These are phyloP conservation scores for Acronicta psi DNA, from an alignment of 2,888 invertebrate species.

Conservation along the genomic window DNA sequence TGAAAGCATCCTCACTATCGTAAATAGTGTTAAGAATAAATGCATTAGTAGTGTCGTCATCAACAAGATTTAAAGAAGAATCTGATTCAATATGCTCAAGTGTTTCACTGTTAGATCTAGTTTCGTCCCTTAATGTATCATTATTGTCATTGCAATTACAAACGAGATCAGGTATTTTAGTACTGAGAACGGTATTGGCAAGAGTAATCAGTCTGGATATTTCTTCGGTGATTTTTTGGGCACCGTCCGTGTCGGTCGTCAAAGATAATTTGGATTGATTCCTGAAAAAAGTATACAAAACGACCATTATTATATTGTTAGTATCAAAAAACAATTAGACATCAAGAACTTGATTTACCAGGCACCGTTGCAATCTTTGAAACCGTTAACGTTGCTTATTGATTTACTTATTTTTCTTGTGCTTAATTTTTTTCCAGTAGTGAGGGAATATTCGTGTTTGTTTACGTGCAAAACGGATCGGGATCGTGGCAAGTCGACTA, in stretches of 20 bases:
- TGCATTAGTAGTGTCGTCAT: constrained; percentile 66
- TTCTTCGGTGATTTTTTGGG: constrained; percentile 80
- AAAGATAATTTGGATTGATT: constrained; percentile 77
- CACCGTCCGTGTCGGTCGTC: constrained; percentile 73
- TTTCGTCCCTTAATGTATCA: constrained; percentile 55
- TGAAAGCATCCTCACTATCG: constrained; percentile 61
- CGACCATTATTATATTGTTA: neutral
- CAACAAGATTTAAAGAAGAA: constrained; percentile 64
- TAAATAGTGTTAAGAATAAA: constrained; percentile 65
- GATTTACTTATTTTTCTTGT: constrained; percentile 84
- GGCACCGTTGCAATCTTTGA: constrained; percentile 71
- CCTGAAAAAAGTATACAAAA: constrained; percentile 67
- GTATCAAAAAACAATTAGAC: neutral
- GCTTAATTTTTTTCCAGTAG: constrained; percentile 73
- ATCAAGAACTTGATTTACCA: constrained; percentile 68
- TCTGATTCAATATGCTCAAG: constrained; percentile 57
- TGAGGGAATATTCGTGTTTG: constrained; percentile 75
- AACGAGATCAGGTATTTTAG: constrained; percentile 82
- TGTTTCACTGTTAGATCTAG: constrained; percentile 25
- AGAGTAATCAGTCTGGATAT: constrained; percentile 84
- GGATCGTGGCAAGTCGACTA: constrained; percentile 79
- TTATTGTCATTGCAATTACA: constrained; percentile 67
- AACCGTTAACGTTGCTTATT: constrained; percentile 82
- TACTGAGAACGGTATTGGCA: constrained; percentile 85
- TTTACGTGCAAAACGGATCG: constrained; percentile 81